Percentiles rank a stretch among this genome's conserved stretches.
phyloP scores from a whole-genome alignment of 2,888 invertebrate genomes.

The Cetonia aurata region DNA sequence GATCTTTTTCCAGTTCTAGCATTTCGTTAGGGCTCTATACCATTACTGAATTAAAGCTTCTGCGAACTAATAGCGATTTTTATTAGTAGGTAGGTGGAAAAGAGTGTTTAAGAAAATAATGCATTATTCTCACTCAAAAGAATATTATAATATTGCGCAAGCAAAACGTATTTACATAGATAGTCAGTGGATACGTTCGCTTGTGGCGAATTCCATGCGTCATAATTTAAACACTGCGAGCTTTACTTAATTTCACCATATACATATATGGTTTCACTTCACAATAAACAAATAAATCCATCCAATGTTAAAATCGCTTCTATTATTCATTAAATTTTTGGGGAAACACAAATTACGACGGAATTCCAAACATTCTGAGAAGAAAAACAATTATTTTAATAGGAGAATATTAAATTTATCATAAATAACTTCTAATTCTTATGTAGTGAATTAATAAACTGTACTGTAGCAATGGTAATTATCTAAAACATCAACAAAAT shows the following conservation, averaged over 20 bases:
- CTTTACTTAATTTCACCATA: constrained; percentile 9
- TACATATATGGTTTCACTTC: not conserved
- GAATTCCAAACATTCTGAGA: constrained; percentile 20
- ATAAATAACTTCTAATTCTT: too few relatives aligned
- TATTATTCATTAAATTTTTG: constrained; percentile 2
- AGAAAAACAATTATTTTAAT: not conserved
- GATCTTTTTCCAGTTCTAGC: too few relatives aligned
- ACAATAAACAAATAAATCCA: constrained; percentile 9
- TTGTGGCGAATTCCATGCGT: constrained; percentile 7
- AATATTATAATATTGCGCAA: not conserved
- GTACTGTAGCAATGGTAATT: too few relatives aligned
- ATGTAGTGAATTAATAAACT: too few relatives aligned
- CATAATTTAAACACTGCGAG: constrained; percentile 8
- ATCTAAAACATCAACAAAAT: too few relatives aligned
- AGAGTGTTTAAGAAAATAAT: too few relatives aligned
- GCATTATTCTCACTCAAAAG: not conserved
- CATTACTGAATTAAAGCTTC: too few relatives aligned
- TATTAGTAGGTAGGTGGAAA: too few relatives aligned
- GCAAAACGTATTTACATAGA: not conserved
- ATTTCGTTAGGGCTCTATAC: too few relatives aligned
- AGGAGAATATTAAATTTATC: too few relatives aligned
- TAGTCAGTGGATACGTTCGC: not conserved
- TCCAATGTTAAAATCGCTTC: constrained; percentile 5
- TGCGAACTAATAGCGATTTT: too few relatives aligned
- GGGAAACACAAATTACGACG: constrained; percentile 7